Evolutionary conservation across 2,888 invertebrate species (phyloP), one percentile per base, ranked within the genome.

Genomic region (Bombylius discolor): DNA sequence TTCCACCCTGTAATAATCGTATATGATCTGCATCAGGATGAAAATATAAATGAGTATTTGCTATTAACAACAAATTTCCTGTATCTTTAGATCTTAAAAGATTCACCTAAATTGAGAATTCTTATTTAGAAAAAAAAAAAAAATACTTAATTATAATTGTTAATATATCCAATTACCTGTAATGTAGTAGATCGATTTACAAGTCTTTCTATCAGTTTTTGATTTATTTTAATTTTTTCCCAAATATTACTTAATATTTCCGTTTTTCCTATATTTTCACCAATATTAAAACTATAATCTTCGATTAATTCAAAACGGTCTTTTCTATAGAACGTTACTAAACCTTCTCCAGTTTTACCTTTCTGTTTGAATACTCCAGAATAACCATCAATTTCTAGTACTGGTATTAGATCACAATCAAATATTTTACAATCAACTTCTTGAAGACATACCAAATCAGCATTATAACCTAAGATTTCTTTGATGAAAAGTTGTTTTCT

Each of bases 21-120:
- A 97, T 85, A 67, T 94, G 90, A 72, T 91, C 89, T 7, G 95
- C 89, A 70, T 88, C 84, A 1, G 94, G 93, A 70, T 91, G 90
- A 67, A 93, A 97, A 75, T 92, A 97, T 51, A 97, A 78, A 77
- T 98, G 97, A 3, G 92, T 94, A 68, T 94, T 96, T 14, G 85
- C 93, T 60, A 85, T 76, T 45, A 89, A 67, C 44, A 89, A 64
- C 55, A 83, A 72, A 64, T 84, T 72, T 4, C 75, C 73, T 57
- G 78, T 78, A 13, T 80, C 81, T 59, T 75, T 68, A 4, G 81
- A 80, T 63, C 80, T 76, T 39, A 89, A 71, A 55, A 80, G 68
- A 39, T 78, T 76, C 14, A 78, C 62, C 73, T 79, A 65, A n/a
- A 66, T 59, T 52, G 3, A 23, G 23, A 23, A 23, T 9, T 39